These are phyloP conservation scores for Ardeotis arabs DNA, from an alignment of 2,113 vertebrate genomes.

Conservation along the genomic window DNA sequence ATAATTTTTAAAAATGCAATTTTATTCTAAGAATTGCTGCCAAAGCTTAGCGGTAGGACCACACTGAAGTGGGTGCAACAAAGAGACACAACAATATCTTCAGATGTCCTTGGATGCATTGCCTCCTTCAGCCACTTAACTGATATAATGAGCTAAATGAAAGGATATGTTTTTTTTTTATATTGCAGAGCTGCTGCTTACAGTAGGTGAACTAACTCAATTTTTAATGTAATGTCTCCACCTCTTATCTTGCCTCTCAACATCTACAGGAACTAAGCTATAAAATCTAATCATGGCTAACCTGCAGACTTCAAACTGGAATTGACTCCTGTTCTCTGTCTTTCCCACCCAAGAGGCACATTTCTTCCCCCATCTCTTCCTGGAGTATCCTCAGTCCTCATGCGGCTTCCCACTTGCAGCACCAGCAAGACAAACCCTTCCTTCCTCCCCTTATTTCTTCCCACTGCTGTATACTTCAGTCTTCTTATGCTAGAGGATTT, in stretches of 20 bases:
- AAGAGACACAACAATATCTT: neutral
- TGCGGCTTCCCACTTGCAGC: neutral
- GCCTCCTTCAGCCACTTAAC: neutral
- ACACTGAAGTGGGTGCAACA: slow-evolving; percentile 29
- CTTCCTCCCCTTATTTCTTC: neutral
- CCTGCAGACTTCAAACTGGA: neutral
- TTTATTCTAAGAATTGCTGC: slow-evolving; percentile 27
- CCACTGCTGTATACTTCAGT: neutral
- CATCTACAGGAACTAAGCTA: neutral
- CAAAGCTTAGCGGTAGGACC: slow-evolving; percentile 43
- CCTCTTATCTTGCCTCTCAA: neutral
- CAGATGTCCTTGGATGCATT: neutral
- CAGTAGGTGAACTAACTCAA: neutral
- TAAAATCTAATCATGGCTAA: neutral
- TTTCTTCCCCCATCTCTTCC: neutral
- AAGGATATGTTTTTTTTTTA: neutral
- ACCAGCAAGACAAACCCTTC: neutral
- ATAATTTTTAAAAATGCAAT: neutral
- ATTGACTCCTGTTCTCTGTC: neutral
- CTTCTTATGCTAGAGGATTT: neutral
- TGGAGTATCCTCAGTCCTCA: neutral
- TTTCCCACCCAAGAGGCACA: neutral
- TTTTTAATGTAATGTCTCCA: neutral
- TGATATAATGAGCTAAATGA: neutral
- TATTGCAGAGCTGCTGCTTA: neutral